These are phyloP conservation scores for Phataginus tetradactyla DNA, from an alignment of 2,797 vertebrate genomes.

Conservation along the genomic window DNA sequence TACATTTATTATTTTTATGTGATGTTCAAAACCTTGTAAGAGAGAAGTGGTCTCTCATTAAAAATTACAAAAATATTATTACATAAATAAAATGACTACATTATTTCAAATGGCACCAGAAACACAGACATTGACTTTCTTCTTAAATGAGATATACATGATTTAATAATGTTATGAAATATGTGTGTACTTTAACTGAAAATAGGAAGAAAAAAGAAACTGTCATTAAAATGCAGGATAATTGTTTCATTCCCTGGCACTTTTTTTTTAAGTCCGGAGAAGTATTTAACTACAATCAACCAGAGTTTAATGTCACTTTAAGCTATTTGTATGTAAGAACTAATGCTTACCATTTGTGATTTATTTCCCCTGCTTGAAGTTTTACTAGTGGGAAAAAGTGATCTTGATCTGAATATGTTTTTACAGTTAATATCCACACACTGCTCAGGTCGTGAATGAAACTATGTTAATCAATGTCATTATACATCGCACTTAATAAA, in stretches of 20 bases:
- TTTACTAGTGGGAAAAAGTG: not conserved
- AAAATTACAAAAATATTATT: not conserved
- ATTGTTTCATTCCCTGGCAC: not conserved
- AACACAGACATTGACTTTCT: not conserved
- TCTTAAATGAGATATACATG: not conserved
- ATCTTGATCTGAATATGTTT: not conserved
- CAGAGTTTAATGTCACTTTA: not conserved
- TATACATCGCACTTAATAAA: not conserved
- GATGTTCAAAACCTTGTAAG: not conserved
- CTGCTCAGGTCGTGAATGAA: not conserved
- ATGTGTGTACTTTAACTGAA: not conserved
- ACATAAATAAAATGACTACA: not conserved
- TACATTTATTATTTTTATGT: not conserved
- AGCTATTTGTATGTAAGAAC: not conserved
- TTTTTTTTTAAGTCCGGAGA: not conserved
- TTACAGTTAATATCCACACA: not conserved
- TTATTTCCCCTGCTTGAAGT: not conserved
- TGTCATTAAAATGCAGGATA: not conserved
- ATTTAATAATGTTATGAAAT: not conserved
- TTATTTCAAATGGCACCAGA: conserved; percentile 24
- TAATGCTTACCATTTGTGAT: not conserved
- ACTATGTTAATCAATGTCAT: not conserved
- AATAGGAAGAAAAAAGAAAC: not conserved
- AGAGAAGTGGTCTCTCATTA: not conserved
- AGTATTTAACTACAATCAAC: not conserved